phyloP scores from a whole-genome alignment of 2,888 invertebrate species.

The Tuberolachnus salignus region DNA sequence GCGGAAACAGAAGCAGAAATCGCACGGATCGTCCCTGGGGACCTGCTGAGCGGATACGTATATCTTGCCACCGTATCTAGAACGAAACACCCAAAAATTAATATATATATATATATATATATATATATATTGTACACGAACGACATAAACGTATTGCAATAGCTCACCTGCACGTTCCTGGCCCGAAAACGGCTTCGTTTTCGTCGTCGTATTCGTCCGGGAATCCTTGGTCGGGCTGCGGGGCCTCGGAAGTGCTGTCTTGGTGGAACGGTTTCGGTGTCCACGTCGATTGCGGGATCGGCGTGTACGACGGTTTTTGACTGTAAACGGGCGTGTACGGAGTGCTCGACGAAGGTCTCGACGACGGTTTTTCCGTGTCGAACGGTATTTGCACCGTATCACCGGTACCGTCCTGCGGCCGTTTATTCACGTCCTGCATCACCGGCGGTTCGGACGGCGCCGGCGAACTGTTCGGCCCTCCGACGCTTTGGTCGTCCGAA shows the following conservation, averaged over 20 bases:
- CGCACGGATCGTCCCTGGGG: conserved; percentile 91
- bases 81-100: no score
- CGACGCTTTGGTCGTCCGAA: neutral
- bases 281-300: conserved; percentile 58
- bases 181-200: conserved; percentile 78
- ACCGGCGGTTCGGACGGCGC: neutral
- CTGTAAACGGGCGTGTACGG: neutral
- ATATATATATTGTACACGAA: no score
- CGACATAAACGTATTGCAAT: neutral
- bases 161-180: conserved; percentile 79
- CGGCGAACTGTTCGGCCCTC: neutral
- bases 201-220: conserved; percentile 74
- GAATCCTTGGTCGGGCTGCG: conserved; percentile 63
- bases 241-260: conserved; percentile 58
- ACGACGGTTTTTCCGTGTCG: neutral
- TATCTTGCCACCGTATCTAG: conserved; percentile 81
- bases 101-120: no score
- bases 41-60: conserved; percentile 95
- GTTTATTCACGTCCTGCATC: neutral
- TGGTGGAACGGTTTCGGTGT: conserved; percentile 59
- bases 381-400: conserved; percentile 10
- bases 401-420: neutral
- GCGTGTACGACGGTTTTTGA: conserved; percentile 47
- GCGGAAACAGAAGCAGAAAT: conserved; percentile 96
- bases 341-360: conserved; percentile 19